Evolutionary conservation across 2,888 invertebrate species (phyloP), one percentile per base, ranked within the genome.

Genomic region (Mystacides longicornis): DNA sequence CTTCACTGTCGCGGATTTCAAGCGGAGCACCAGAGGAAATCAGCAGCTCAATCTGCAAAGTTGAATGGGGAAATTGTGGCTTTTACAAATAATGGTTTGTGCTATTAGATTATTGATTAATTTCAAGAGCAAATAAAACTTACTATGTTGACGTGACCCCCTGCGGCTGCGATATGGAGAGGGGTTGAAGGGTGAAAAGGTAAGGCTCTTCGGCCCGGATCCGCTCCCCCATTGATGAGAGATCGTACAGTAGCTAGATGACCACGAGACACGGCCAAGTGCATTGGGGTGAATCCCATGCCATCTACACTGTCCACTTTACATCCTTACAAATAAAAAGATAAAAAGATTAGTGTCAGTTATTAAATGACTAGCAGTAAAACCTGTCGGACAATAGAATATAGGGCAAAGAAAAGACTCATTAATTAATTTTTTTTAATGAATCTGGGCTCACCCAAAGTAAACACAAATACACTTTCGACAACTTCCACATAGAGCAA

Each of bases 281-380:
- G 87, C 47, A 89, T 70, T 0, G 87, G 81, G 19, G 84, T 85
- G 51, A 82, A 74, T 18, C 85, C 83, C 64, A 82, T 82, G 4
- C 77, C 76, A 62, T 85, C 84, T 23, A 80, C 77, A 31, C 82
- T 74, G 70, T 89, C 83, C 23, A 86, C 72, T 68, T 79, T 80
- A 65, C 81, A 79, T 42, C 81, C 83, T 77, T 64, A 58, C n/a
- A n/a, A n/a, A n/a, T n/a, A n/a, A n/a, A n/a, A n/a, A n/a, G n/a
- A n/a, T n/a, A n/a, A 27, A 27, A 27, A 7, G 7, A 27, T 27
- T 27, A 27, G 27, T 27, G 27, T 27, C 27, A 7, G 5, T 5
- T 27, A 11, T 11, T 27, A 27, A 27, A 27, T 7, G 27, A 27
- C 27, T 27, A 7, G 27, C 5, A 27, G 11, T 27, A 27, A 27